Percentiles rank a stretch among this genome's conserved stretches.
Evolutionary conservation across 2,797 vertebrate genomes (phyloP).

Genomic region (Urocyon cinereoargenteus): DNA sequence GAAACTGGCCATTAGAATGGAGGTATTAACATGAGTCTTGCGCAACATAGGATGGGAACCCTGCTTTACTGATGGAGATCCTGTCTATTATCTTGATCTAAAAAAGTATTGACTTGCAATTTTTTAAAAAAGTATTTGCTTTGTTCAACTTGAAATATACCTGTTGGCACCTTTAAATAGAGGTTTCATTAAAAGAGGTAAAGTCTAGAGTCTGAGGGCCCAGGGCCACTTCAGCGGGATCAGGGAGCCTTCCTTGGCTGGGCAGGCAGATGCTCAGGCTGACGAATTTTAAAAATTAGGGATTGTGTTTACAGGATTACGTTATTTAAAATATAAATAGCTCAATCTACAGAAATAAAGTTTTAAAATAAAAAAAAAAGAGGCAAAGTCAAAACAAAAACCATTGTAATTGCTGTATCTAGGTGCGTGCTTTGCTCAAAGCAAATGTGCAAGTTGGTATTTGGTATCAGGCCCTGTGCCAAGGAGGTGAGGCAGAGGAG

Average conservation of each 20-base stretch:
- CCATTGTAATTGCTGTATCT: not conserved
- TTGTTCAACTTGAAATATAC: slow-evolving; percentile 35
- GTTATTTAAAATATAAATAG: not conserved
- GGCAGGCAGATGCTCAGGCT: not conserved
- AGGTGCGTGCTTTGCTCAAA: not conserved
- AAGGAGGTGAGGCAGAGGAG: not conserved
- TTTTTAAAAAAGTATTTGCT: not conserved
- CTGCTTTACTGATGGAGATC: not conserved
- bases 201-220: not conserved
- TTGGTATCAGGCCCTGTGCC: not conserved
- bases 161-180: not conserved
- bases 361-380: slow-evolving; percentile 23
- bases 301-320: not conserved
- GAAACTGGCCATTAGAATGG: slow-evolving; percentile 68
- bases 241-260: not conserved
- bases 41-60: not conserved
- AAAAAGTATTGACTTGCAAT: not conserved
- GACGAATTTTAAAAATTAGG: not conserved
- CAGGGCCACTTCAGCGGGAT: too few species aligned
- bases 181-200: slow-evolving; percentile 49
- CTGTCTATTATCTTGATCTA: not conserved
- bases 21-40: not conserved
- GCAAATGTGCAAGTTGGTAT: not conserved
- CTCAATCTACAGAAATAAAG: not conserved
- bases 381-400: not conserved